Conservation (phyloP, 2,888 invertebrate species). For the Bimastos eiseni region DNA sequence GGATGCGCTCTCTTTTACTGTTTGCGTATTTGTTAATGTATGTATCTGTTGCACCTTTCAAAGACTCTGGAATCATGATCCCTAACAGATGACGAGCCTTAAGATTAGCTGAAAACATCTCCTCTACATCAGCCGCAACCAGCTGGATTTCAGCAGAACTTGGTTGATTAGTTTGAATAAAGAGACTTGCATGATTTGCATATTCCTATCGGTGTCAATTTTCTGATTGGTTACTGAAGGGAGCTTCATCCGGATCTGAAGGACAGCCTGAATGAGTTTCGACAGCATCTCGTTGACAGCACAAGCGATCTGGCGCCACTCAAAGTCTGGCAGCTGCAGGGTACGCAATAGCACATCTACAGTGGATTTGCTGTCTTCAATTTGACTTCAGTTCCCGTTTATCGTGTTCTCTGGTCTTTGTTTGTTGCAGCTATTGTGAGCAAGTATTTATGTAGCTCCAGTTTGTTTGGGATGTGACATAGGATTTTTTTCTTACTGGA, state of each 20-base stretch:
- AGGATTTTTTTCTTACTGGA: neutral
- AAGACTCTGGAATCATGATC: neutral
- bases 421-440: neutral
- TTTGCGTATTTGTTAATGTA: no score
- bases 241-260: conserved; percentile 70
- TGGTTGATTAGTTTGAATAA: neutral
- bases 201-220: no score
- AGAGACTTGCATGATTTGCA: neutral
- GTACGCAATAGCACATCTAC: conserved; percentile 45
- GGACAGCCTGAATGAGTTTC: conserved; percentile 78
- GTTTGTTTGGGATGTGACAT: neutral
- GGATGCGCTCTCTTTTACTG: no score
- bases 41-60: no score
- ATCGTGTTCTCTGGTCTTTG: neutral
- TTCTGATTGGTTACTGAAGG: conserved; percentile 42
- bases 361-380: neutral
- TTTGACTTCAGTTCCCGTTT: neutral
- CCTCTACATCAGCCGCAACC: neutral
- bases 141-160: neutral
- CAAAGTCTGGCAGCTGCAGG: conserved; percentile 76
- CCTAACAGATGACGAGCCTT: neutral
- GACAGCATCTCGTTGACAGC: conserved; percentile 80
- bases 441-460: neutral
- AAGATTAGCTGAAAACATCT: neutral
- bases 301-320: conserved; percentile 89